Evolutionary conservation across 2,113 vertebrate species (phyloP).

Genomic region (Tretioscincus oriximinensis): DNA sequence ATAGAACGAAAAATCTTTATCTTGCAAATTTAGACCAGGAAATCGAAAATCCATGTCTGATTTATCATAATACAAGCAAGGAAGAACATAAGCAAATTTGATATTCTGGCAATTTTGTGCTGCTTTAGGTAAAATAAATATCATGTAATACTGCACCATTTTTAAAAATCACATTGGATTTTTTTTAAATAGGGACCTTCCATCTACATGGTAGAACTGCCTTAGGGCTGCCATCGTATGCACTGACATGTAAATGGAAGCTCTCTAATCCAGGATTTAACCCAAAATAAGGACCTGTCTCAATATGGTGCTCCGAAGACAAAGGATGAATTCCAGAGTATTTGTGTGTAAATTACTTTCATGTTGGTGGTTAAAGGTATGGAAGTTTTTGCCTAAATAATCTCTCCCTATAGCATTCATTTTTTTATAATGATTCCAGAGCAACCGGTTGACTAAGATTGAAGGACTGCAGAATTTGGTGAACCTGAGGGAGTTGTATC

Average conservation of each 20-base stretch:
- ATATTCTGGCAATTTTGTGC: not conserved
- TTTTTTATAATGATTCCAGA: constrained; percentile 70
- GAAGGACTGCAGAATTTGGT: constrained; percentile 91
- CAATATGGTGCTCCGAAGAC: too few relatives aligned
- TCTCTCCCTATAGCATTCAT: not conserved
- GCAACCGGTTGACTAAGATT: constrained; percentile 96
- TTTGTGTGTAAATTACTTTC: too few relatives aligned
- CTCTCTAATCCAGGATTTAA: too few relatives aligned
- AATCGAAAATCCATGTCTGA: rapidly evolving
- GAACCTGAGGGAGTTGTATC: constrained; percentile 90
- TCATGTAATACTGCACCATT: not conserved
- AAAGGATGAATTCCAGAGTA: too few relatives aligned
- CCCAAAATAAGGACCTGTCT: too few relatives aligned
- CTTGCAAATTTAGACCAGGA: not conserved
- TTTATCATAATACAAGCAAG: not conserved
- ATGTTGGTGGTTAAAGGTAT: not conserved
- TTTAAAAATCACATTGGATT: too few relatives aligned
- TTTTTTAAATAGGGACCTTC: too few relatives aligned
- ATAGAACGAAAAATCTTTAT: not conserved
- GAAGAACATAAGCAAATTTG: not conserved
- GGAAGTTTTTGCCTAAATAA: not conserved
- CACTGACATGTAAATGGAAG: too few relatives aligned
- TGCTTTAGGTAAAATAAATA: not conserved
- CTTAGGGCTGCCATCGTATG: too few relatives aligned
- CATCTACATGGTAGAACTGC: too few relatives aligned